These are phyloP conservation scores for Halcyon badia DNA, from an alignment of 2,797 vertebrate genomes.

Conservation along the genomic window DNA sequence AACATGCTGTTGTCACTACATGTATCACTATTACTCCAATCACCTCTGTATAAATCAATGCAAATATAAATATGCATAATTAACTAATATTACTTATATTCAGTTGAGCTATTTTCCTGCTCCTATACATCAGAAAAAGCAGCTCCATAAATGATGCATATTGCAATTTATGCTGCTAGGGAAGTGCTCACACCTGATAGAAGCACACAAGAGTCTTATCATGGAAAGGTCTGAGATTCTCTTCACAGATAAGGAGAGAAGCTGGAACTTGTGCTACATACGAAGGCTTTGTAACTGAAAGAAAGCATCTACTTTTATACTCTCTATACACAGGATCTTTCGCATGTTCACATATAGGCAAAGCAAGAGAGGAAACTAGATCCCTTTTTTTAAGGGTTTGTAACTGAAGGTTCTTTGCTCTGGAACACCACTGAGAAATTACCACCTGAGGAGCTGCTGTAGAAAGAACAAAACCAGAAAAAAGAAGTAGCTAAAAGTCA, in stretches of 20 bases:
- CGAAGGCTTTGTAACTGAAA: not conserved
- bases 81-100: not conserved
- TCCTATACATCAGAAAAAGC: not conserved
- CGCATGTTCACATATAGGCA: not conserved
- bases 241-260: not conserved
- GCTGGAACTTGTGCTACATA: not conserved
- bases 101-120: not conserved
- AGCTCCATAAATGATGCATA: not conserved
- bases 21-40: not conserved
- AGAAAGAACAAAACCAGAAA: not conserved
- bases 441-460: not conserved
- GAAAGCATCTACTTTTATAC: not conserved
- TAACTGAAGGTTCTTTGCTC: not conserved
- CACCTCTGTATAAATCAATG: not conserved
- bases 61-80: not conserved
- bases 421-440: not conserved
- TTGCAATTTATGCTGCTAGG: not conserved
- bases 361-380: not conserved
- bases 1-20: not conserved
- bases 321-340: not conserved
- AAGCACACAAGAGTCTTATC: not conserved
- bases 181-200: not conserved
- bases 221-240: not conserved
- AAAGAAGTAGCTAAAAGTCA: not conserved
- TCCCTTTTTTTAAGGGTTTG: not conserved